These are phyloP conservation scores for Lasioglossum zephyrum DNA, from an alignment of 2,888 invertebrate species.

Conservation along the genomic window DNA sequence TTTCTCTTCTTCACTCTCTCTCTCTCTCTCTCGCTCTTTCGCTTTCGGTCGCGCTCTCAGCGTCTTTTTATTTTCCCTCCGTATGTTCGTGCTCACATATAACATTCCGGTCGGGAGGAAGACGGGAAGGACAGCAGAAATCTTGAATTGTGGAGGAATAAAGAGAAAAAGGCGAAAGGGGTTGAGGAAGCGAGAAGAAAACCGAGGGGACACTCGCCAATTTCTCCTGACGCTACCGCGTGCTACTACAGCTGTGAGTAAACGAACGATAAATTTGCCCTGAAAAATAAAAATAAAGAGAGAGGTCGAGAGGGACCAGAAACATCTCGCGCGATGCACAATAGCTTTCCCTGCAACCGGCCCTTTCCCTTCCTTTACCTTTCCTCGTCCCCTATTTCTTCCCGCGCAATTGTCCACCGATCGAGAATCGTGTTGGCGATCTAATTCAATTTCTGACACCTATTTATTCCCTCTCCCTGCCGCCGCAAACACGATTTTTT, in stretches of 20 bases:
- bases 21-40: not conserved
- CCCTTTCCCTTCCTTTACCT: conserved; percentile 10
- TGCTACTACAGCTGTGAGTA: conserved; percentile 71
- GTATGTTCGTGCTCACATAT: conserved; percentile 20
- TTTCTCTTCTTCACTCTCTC: conserved; percentile 3
- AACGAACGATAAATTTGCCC: conserved; percentile 75
- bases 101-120: conserved; percentile 26
- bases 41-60: not conserved
- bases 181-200: conserved; percentile 22
- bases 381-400: conserved; percentile 36
- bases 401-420: conserved; percentile 59
- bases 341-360: conserved; percentile 41
- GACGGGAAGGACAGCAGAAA: conserved; percentile 33
- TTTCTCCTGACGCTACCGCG: conserved; percentile 58
- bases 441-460: conserved; percentile 72
- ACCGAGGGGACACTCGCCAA: conserved; percentile 53
- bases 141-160: conserved; percentile 46
- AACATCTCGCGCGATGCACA: conserved; percentile 64
- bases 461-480: conserved; percentile 43
- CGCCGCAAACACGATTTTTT: not conserved
- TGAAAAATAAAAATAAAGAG: conserved; percentile 75
- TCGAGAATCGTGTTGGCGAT: conserved; percentile 67
- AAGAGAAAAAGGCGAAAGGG: conserved; percentile 12
- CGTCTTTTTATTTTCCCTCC: conserved; percentile 17
- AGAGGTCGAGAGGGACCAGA: conserved; percentile 36